Evolutionary conservation across 1,140 invertebrate species (phyloP).

Genomic region (Penaeus vannamei): DNA sequence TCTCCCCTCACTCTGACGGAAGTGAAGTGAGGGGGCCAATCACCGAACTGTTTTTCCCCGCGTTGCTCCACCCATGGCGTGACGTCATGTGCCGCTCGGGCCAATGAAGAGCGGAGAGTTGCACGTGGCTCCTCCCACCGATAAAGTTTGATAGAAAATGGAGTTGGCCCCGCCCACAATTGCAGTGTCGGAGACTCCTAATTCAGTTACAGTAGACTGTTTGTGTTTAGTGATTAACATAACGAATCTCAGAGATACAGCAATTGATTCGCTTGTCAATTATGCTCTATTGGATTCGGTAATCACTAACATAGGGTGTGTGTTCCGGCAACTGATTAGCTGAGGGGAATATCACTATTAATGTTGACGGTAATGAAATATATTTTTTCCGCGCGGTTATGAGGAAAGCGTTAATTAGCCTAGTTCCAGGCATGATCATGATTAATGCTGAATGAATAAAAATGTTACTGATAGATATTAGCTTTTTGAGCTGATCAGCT

Average conservation of each 20-base stretch:
- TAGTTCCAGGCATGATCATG: no score
- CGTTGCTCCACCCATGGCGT: slow-evolving; percentile 30
- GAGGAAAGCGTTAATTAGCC: no score
- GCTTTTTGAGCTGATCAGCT: no score
- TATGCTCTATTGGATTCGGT: slow-evolving; percentile 39
- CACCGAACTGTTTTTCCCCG: not conserved
- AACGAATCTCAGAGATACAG: slow-evolving; percentile 59
- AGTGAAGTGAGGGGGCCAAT: slow-evolving; percentile 42
- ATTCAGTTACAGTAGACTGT: slow-evolving; percentile 63
- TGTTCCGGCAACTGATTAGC: not conserved
- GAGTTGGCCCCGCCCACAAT: slow-evolving; percentile 57
- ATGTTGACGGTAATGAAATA: no score
- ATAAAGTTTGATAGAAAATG: slow-evolving; percentile 61
- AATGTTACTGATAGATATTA: no score
- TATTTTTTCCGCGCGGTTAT: no score
- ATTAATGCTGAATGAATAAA: no score
- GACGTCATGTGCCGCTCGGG: not conserved
- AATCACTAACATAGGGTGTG: not conserved
- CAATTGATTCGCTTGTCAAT: slow-evolving; percentile 58
- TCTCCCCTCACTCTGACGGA: slow-evolving; percentile 45
- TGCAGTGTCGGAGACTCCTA: slow-evolving; percentile 56
- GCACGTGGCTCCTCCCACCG: slow-evolving; percentile 35
- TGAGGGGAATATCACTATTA: no score
- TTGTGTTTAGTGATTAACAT: slow-evolving; percentile 65
- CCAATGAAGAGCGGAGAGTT: not conserved